Evolutionary conservation across 2,888 invertebrate genomes (phyloP).

Genomic region (Diloba caeruleocephala): DNA sequence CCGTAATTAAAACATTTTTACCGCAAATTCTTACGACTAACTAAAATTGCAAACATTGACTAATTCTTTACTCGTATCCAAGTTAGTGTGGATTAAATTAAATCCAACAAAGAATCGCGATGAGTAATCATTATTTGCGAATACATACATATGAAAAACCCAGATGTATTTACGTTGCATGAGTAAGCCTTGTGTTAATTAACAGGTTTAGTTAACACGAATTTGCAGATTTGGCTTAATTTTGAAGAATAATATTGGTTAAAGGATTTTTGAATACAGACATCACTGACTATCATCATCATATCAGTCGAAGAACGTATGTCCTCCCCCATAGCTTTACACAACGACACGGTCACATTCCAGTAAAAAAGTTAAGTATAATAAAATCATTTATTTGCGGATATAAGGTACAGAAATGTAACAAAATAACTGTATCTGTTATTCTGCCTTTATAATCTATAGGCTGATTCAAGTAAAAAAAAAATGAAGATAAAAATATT

Average conservation of each 20-base stretch:
- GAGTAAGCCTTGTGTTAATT: slow-evolving; percentile 32
- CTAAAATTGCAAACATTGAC: slow-evolving; percentile 26
- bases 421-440: too few species aligned
- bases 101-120: slow-evolving; percentile 27
- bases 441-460: too few species aligned
- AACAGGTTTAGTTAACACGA: slow-evolving; percentile 18
- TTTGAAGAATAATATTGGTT: neutral
- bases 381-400: too few species aligned
- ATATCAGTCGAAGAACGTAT: too few species aligned
- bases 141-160: slow-evolving; percentile 17
- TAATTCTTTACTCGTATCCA: slow-evolving; percentile 24
- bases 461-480: too few species aligned
- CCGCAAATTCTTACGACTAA: slow-evolving; percentile 9
- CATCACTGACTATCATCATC: neutral
- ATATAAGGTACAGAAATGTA: too few species aligned
- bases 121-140: slow-evolving; percentile 28
- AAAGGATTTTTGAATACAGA: neutral
- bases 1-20: slow-evolving; percentile 13
- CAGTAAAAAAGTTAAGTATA: too few species aligned
- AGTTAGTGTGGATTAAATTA: slow-evolving; percentile 25
- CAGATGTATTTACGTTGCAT: slow-evolving; percentile 33
- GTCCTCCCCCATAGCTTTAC: too few species aligned
- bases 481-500: too few species aligned
- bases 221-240: slow-evolving; percentile 23
- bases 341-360: too few species aligned